Percentiles rank a stretch among this genome's conserved stretches.
phyloP scores from a whole-genome alignment of 1,140 invertebrate genomes.

The Drosophila nigrodunni region DNA sequence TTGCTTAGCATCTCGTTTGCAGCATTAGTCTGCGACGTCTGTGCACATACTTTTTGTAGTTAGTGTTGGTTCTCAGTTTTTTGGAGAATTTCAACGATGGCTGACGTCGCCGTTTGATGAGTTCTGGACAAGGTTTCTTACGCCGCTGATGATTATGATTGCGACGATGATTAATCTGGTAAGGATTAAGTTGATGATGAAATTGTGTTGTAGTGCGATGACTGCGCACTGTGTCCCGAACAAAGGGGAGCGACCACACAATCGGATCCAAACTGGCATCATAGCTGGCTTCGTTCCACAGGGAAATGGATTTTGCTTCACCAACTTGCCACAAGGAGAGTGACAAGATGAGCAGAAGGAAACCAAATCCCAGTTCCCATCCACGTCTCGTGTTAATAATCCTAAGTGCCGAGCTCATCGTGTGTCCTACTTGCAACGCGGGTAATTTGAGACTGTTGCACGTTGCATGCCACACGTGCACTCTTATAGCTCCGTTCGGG shows the following conservation, averaged over 20 bases:
- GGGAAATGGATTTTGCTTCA: conserved; percentile 44
- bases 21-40: conserved; percentile 46
- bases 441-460: conserved; percentile 55
- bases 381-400: conserved; percentile 13
- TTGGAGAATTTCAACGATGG: neutral
- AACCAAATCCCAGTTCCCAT: neutral
- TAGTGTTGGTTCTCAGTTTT: conserved; percentile 15
- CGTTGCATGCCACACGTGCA: conserved; percentile 1
- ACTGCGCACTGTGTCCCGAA: conserved; percentile 56
- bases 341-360: neutral
- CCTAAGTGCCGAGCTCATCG: conserved; percentile 2
- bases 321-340: conserved; percentile 1
- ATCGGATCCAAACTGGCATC: conserved; percentile 77
- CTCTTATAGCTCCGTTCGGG: conserved; percentile 43
- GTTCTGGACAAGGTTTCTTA: neutral
- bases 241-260: conserved; percentile 71
- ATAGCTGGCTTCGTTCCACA: conserved; percentile 64
- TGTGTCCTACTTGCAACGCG: conserved; percentile 35
- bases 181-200: neutral
- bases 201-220: conserved; percentile 43
- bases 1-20: conserved; percentile 44
- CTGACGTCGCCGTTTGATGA: neutral
- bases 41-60: conserved; percentile 34
- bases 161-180: neutral
- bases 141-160: neutral